Evolutionary conservation across 2,797 vertebrate genomes (phyloP).

Genomic region (Odontamblyopus lacepedii): DNA sequence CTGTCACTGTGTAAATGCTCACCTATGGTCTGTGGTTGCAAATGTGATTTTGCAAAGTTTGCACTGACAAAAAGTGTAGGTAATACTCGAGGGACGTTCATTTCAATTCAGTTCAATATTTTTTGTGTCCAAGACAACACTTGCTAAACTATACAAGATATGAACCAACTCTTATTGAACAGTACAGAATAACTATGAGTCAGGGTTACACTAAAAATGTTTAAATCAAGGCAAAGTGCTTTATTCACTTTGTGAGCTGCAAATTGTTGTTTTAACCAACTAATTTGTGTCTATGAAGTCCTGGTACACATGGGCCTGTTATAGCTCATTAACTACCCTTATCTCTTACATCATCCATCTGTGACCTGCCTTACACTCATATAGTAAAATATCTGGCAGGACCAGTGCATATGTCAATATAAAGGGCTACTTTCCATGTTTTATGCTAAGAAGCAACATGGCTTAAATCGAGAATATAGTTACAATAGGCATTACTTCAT

Average conservation of each 20-base stretch:
- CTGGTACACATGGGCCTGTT: neutral
- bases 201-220: neutral
- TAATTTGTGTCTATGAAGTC: neutral
- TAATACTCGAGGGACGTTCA: neutral
- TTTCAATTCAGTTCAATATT: neutral
- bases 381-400: slow-evolving; percentile 3
- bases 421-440: neutral
- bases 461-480: neutral
- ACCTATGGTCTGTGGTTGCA: neutral
- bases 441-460: neutral
- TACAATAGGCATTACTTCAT: neutral
- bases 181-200: neutral
- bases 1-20: neutral
- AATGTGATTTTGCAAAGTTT: neutral
- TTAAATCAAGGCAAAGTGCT: neutral
- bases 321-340: neutral
- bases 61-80: neutral
- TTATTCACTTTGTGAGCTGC: neutral
- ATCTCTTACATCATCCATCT: slow-evolving; percentile 4
- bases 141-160: neutral
- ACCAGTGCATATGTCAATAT: neutral
- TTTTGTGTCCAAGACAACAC: neutral
- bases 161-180: too few relatives aligned
- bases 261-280: neutral
- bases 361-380: slow-evolving; percentile 2